phyloP scores from a whole-genome alignment of 2,113 vertebrate genomes.

The Corythornis madagascariensis region DNA sequence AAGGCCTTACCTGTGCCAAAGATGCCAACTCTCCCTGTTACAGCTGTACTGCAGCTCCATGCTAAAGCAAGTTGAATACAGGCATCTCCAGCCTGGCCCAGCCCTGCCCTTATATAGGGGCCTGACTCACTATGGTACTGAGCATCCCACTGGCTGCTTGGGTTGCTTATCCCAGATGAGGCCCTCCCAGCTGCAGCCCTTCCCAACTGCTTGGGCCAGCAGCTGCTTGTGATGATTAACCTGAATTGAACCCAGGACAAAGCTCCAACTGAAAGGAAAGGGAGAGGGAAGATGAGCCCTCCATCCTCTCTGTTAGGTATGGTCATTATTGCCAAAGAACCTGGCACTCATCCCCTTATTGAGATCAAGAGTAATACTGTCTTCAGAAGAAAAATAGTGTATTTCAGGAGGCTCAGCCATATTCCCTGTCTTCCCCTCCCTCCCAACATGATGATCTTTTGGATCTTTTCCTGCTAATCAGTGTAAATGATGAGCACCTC shows the following conservation, averaged over 20 bases:
- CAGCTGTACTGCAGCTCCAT: too few species aligned
- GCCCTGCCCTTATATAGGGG: too few species aligned
- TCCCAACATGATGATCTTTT: neutral
- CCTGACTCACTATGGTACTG: too few species aligned
- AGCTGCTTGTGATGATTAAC: too few species aligned
- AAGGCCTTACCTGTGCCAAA: too few species aligned
- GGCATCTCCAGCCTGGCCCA: too few species aligned
- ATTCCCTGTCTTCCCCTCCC: neutral
- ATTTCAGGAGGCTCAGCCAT: neutral
- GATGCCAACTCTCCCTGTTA: too few species aligned
- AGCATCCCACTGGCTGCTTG: too few species aligned
- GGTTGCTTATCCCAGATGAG: too few species aligned
- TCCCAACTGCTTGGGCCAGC: too few species aligned
- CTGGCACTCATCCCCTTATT: neutral
- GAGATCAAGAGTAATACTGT: neutral
- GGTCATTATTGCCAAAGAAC: slow-evolving; percentile 1
- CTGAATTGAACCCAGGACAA: neutral
- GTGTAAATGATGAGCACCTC: neutral
- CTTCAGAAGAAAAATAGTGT: neutral
- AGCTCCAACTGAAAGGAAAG: neutral
- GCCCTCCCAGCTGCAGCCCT: too few species aligned
- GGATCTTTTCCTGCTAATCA: neutral
- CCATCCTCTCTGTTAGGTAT: neutral
- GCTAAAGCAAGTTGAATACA: too few species aligned
- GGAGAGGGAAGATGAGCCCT: neutral